These are phyloP conservation scores for Masticophis lateralis DNA, from an alignment of 2,797 vertebrate genomes.

Conservation along the genomic window DNA sequence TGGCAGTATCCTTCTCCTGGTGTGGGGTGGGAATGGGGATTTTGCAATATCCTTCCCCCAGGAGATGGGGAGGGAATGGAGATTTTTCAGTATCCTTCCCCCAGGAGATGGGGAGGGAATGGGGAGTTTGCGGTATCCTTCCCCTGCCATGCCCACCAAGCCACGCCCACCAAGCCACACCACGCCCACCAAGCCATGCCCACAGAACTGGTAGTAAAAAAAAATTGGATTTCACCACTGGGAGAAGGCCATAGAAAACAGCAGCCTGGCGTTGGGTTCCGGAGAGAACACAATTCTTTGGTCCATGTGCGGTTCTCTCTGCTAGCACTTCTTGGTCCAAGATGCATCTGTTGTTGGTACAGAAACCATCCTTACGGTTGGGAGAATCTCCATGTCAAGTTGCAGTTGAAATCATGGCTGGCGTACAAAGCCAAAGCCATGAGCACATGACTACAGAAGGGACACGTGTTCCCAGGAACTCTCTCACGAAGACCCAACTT, in stretches of 20 bases:
- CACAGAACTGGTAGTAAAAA: too few species aligned
- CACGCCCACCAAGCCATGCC: too few species aligned
- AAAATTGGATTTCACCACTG: too few species aligned
- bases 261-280: neutral
- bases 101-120: too few species aligned
- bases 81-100: too few species aligned
- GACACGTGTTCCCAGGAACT: neutral
- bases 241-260: neutral
- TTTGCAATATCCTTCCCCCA: too few species aligned
- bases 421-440: neutral
- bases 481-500: neutral
- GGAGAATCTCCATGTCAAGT: neutral
- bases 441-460: neutral
- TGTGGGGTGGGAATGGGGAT: too few species aligned
- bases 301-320: neutral
- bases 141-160: too few species aligned
- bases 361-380: neutral
- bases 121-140: too few species aligned
- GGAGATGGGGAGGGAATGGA: too few species aligned
- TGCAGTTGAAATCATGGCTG: neutral
- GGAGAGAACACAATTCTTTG: neutral
- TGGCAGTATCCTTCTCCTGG: too few species aligned
- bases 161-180: too few species aligned
- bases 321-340: neutral
- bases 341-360: neutral